Evolutionary conservation across 2,888 invertebrate species (phyloP), one percentile per base, ranked within the genome.

Genomic region (Aphidoletes aphidimyza): DNA sequence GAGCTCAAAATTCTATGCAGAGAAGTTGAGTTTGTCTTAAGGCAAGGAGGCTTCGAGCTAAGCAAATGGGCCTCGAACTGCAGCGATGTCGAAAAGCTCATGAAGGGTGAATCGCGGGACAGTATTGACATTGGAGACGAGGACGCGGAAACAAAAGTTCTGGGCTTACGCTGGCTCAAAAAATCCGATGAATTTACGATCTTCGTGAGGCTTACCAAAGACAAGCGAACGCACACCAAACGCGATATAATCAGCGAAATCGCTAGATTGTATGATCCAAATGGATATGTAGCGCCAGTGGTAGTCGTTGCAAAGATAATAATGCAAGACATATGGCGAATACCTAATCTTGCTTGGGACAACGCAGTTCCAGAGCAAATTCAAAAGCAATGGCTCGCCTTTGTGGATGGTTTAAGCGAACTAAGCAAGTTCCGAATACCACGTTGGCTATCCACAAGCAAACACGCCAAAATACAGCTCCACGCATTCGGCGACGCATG

Each of bases 1-100:
- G 84, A 84, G 5, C 83, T 84, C 22, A 83, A 54, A 78, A 30
- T 14, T 42, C 69, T 87, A n/a, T 83, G 84, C 84, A 17, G 47
- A 14, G 54, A 85, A 34, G 19, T 30, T 2, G 8, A 47, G 8
- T 36, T 85, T 14, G 36, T 85, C 5, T 17, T 36, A 22, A n/a
- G 36, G 14, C 36, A 36, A 84, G 59, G 5, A 14, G 78, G 9
- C 0, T 81, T 85, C 17, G n/a, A 9, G 30, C 78, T 85, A 8
- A 45, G 37, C 34, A 84, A 84, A 84, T 85, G 83, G 36, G 19
- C 84, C 0, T 84, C 84, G 11, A 85, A 85, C 39, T 17, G 47
- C 34, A 14, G 14, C 0, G 26, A 14, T 2, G 22, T 85, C 8
- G 37, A 39, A 39, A 36, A 36, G 17, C 17, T 5, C 5, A 78